Base-by-base conservation (phyloP, 2,113 vertebrate genomes). In the Zootoca vivipara region DNA sequence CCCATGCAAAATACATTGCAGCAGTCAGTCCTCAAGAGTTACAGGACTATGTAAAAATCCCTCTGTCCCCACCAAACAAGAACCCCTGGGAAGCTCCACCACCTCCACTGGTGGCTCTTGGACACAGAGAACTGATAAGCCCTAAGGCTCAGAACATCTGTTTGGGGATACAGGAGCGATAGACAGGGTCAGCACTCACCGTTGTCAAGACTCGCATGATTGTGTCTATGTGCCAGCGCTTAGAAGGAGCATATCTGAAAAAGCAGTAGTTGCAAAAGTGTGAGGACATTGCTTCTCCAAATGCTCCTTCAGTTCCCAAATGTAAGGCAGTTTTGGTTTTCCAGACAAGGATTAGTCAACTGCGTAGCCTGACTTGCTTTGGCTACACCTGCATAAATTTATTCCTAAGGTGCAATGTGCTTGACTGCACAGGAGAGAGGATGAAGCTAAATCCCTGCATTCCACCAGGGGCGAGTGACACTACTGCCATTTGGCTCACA, bases 201-300 rank as follows among this genome's bases (percentile, higher is more conserved):
- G 98, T 99, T 86, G 99, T 99, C 92, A 99, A 94, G 91, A 99
- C 99, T 95, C 99, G 98, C 99, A 99, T 99, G 87, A 99, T 99
- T 15, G 99, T 99, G 96, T 99, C 99, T 97, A 99, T 99, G 95
- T 99, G 99, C 99, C 99, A 99, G 96, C 99, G 97, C 96, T 99
- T 99, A 38, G 99, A 99, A 91, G 99, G 99, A 73, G 99, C 99
- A 22, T 99, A 99, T 93, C 99, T 99, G 94, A 93, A 24, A 94
- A 96, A 82, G 74, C 30, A 94, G 91, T 24, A 9, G 82, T 82
- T 24, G 52, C 42, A 79, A 26, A 33, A 90, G 87, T 56, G 22
- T 88, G 69, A 83, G 42, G 40, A 46, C 9, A 26, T 12, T 30
- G 35, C 58, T n/a, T 13, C 46, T 15, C 18, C 42, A 78, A 78